Percentiles rank a stretch among this genome's conserved stretches.
These are phyloP conservation scores for Pseudomyrmex sp. DNA, from an alignment of 1,140 invertebrate genomes.

Conservation along the genomic window DNA sequence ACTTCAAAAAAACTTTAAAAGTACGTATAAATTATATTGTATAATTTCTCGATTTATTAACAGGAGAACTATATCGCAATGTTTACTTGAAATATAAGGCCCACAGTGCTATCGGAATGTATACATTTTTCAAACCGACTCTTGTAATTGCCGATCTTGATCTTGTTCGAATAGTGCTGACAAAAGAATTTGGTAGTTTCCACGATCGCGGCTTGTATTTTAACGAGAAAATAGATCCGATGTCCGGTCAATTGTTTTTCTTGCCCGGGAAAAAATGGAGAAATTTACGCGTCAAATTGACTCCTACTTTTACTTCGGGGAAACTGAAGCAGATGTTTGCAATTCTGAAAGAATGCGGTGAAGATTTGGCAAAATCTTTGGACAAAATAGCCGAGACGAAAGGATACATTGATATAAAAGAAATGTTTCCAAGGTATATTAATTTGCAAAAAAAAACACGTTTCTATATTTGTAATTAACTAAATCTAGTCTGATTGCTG, in stretches of 20 bases:
- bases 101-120: slow-evolving; percentile 79
- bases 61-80: slow-evolving; percentile 44
- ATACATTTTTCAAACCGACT: slow-evolving; percentile 84
- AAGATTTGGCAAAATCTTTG: slow-evolving; percentile 75
- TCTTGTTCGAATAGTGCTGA: slow-evolving; percentile 80
- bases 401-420: slow-evolving; percentile 77
- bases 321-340: slow-evolving; percentile 87
- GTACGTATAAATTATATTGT: too few relatives aligned
- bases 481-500: slow-evolving; percentile 20
- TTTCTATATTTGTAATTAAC: too few relatives aligned
- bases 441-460: background rate
- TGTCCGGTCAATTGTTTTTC: slow-evolving; percentile 86
- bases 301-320: slow-evolving; percentile 86
- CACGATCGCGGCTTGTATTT: slow-evolving; percentile 82
- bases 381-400: slow-evolving; percentile 63
- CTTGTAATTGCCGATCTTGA: slow-evolving; percentile 84
- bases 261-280: slow-evolving; percentile 84
- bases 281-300: slow-evolving; percentile 84
- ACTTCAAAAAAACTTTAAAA: too few relatives aligned
- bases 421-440: slow-evolving; percentile 83
- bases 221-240: slow-evolving; percentile 84
- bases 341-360: slow-evolving; percentile 82
- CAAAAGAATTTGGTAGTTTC: slow-evolving; percentile 85
- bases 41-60: too few relatives aligned
- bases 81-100: slow-evolving; percentile 62